Evolutionary conservation across 1,140 invertebrate genomes (phyloP).

Genomic region (Scaptodrosophila lebanonensis): DNA sequence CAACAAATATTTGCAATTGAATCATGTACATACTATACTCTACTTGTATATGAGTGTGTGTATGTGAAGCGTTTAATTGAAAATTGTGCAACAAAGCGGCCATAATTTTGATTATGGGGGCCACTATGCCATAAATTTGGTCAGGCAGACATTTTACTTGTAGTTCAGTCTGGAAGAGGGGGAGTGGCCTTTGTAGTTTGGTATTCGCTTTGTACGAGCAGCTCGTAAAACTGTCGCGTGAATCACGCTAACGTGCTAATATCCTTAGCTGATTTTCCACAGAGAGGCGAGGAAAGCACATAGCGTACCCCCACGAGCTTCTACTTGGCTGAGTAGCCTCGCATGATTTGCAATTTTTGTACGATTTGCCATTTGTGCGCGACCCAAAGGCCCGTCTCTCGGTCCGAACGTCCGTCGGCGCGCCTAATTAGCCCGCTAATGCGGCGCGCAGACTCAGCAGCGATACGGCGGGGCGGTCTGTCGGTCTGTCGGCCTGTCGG

Average conservation of each 20-base stretch:
- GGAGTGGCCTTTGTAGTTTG: no score
- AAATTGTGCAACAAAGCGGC: no score
- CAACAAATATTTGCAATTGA: no score
- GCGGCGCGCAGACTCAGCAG: conserved; percentile 63
- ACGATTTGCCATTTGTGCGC: conserved; percentile 48
- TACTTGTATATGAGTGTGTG: no score
- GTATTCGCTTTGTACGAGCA: conserved; percentile 2
- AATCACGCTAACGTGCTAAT: conserved; percentile 70
- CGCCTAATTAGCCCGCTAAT: conserved; percentile 64
- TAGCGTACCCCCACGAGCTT: conserved; percentile 1
- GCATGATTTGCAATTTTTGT: conserved; percentile 65
- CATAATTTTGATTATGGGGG: no score
- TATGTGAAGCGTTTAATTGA: no score
- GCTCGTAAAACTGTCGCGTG: conserved; percentile 57
- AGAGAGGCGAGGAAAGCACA: not conserved
- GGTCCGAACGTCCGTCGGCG: conserved; percentile 14
- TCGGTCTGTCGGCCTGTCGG: no score
- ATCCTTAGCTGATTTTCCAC: conserved; percentile 46
- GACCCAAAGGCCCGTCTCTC: conserved; percentile 1
- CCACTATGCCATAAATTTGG: no score
- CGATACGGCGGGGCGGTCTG: no score
- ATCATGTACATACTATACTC: no score
- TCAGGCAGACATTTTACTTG: no score
- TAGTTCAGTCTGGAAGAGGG: no score
- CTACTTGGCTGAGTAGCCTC: conserved; percentile 2